Evolutionary conservation across 2,797 vertebrate genomes (phyloP).

Genomic region (Pantherophis alleghaniensis): DNA sequence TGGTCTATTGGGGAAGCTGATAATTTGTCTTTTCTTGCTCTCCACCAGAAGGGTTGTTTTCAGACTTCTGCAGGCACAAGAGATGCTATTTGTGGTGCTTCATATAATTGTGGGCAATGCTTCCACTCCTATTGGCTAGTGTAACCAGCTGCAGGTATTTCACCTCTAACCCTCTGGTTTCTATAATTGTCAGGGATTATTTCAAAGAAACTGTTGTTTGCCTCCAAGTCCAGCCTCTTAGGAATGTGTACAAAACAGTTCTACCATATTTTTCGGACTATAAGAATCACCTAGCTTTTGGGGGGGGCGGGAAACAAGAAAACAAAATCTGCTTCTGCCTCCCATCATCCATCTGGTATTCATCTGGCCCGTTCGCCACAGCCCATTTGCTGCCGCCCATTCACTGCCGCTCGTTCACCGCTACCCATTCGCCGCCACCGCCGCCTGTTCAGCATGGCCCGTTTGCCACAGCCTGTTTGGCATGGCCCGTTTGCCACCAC

Average conservation of each 20-base stretch:
- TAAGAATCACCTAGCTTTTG: too few relatives aligned
- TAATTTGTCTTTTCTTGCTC: not conserved
- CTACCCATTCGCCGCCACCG: too few relatives aligned
- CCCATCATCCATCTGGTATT: too few relatives aligned
- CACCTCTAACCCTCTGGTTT: not conserved
- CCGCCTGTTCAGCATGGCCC: too few relatives aligned
- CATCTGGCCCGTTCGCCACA: too few relatives aligned
- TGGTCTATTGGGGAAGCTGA: not conserved
- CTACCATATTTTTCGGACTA: too few relatives aligned
- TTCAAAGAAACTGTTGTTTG: not conserved
- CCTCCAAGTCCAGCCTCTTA: not conserved
- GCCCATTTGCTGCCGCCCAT: too few relatives aligned
- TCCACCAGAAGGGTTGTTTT: not conserved
- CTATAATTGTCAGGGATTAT: not conserved
- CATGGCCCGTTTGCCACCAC: too few relatives aligned
- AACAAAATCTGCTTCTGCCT: too few relatives aligned
- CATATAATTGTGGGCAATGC: not conserved
- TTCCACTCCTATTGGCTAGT: not conserved
- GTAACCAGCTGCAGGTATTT: not conserved
- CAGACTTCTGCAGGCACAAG: not conserved
- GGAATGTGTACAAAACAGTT: not conserved
- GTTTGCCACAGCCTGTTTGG: too few relatives aligned
- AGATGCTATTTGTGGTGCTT: not conserved
- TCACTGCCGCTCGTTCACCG: accelerated
- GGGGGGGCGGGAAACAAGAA: too few relatives aligned